Evolutionary conservation across 2,888 invertebrate species (phyloP).

Genomic region (Apamea monoglypha): DNA sequence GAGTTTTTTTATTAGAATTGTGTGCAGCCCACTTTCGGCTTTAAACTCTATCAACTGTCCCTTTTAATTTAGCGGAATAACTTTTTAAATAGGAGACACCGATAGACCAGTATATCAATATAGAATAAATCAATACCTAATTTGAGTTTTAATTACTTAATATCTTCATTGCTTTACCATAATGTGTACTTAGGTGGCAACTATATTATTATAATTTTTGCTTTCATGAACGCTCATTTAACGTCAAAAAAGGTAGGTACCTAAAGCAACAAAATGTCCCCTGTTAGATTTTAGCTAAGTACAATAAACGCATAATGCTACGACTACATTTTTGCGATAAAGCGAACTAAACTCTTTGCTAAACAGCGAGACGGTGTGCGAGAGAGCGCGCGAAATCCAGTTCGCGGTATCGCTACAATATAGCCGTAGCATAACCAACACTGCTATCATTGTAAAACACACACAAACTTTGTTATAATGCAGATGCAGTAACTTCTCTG

Average conservation of each 20-base stretch:
- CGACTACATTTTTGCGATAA: not conserved
- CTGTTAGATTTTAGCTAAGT: not conserved
- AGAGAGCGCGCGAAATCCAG: not conserved
- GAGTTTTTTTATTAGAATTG: not conserved
- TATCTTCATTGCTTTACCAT: too few relatives aligned
- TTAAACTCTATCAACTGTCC: too few relatives aligned
- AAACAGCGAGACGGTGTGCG: not conserved
- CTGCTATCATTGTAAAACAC: not conserved
- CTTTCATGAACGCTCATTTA: not conserved
- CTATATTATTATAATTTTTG: too few relatives aligned
- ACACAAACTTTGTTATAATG: slow-evolving; percentile 26
- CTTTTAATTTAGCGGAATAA: not conserved
- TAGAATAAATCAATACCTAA: not conserved
- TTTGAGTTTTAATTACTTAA: too few relatives aligned
- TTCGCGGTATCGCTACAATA: not conserved
- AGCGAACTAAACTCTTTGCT: not conserved
- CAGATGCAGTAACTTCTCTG: slow-evolving; percentile 32
- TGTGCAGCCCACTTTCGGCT: not conserved
- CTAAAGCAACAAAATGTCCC: too few relatives aligned
- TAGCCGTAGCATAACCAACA: not conserved
- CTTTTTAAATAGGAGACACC: not conserved
- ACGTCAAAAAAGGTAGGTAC: too few relatives aligned
- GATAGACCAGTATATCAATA: not conserved
- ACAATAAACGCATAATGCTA: not conserved
- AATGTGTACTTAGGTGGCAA: too few relatives aligned